A percentile compares a stretch with the other conserved stretches of the same genome.
Conservation (phyloP, 2,888 invertebrate species). For the Cepaea hortensis region DNA sequence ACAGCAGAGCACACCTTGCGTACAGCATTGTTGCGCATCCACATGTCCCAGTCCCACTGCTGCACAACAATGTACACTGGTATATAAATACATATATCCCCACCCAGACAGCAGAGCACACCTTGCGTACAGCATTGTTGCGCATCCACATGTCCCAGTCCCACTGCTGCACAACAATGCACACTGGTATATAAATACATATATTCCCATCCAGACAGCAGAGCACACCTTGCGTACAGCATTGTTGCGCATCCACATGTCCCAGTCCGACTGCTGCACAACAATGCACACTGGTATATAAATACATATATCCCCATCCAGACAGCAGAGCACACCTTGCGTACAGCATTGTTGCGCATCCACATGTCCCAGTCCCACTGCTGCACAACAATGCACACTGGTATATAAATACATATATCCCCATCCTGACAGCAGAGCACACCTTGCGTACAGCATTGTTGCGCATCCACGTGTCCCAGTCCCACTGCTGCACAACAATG, state of each 20-base stretch:
- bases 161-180: slow-evolving; percentile 77
- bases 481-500: slow-evolving; percentile 78
- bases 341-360: slow-evolving; percentile 79
- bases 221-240: slow-evolving; percentile 79
- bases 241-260: slow-evolving; percentile 81
- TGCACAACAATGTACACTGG: slow-evolving; percentile 60
- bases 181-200: neutral
- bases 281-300: neutral
- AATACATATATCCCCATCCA: no score
- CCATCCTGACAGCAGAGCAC: no score
- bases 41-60: slow-evolving; percentile 83
- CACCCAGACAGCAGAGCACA: no score
- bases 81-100: no score
- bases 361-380: slow-evolving; percentile 83
- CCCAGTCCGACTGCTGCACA: slow-evolving; percentile 81
- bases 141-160: slow-evolving; percentile 83
- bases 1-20: slow-evolving; percentile 78
- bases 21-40: slow-evolving; percentile 80
- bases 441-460: slow-evolving; percentile 78
- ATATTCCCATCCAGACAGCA: no score
- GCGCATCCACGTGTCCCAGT: slow-evolving; percentile 83
- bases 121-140: slow-evolving; percentile 78
- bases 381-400: slow-evolving; percentile 66
- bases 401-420: no score
- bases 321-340: slow-evolving; percentile 77